Evolutionary conservation across 2,888 invertebrate species (phyloP), one percentile per base, ranked within the genome.

Genomic region (Mactromeris polynyma): DNA sequence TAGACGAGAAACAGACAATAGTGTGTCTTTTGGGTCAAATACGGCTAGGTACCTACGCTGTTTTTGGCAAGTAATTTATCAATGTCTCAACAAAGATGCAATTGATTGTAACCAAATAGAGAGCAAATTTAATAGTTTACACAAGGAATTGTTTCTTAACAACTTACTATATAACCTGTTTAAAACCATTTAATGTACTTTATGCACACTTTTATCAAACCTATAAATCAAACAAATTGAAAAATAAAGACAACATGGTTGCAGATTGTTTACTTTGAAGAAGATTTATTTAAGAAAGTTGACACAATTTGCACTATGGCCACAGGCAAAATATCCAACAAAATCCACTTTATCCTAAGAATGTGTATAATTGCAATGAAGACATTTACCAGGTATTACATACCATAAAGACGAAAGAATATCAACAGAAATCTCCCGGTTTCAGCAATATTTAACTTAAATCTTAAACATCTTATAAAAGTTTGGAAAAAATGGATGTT

Each of bases 11-110:
- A n/a, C 58, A 64, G 58, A 64, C 58, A n/a, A 26, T 64, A 21
- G 58, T 26, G 26, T 64, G 58, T 26, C 58, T 64, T 64, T 64
- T 64, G 58, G 58, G 58, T 64, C 46, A 64, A 64, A 64, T 64
- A 64, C 58, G 11, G 58, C 58, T 64, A 64, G 58, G 58, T 64
- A 4, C 58, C 58, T 64, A 26, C 11, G 58, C 58, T 64, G 58
- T 26, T 64, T 64, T 64, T 64, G 26, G 58, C 58, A 64, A 64
- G 26, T 26, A 64, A 64, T 64, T 64, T 64, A 64, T 64, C 58
- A 64, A 64, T 64, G 58, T 64, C 58, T 26, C 58, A 26, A 64
- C 58, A 64, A 64, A 64, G 26, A 64, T 64, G 26, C 58, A 64
- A 64, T 64, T 64, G 58, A 64, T 26, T 64, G 58, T 64, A 64